Conservation (phyloP, 1,140 invertebrate genomes). For the Hirudo medicinalis region DNA sequence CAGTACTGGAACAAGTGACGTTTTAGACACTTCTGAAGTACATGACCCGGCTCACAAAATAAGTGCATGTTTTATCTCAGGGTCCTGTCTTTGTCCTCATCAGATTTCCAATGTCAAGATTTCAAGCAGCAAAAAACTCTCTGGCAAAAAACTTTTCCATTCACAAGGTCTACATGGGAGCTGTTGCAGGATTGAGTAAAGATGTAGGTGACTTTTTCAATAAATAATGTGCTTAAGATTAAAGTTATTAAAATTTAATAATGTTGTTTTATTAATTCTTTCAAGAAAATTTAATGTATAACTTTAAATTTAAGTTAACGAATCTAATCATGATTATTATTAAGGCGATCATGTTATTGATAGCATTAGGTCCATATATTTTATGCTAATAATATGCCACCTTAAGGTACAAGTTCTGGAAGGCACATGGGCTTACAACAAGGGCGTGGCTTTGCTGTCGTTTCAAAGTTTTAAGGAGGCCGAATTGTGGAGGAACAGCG, state of each 20-base stretch:
- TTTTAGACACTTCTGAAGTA: no score
- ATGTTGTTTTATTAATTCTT: no score
- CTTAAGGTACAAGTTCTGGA: constrained; percentile 5
- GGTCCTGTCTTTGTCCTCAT: constrained; percentile 16
- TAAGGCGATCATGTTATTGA: no score
- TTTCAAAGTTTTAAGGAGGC: constrained; percentile 13
- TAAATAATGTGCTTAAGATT: no score
- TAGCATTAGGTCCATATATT: no score
- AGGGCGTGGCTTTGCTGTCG: constrained; percentile 10
- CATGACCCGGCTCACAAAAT: no score
- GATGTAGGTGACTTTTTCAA: not conserved
- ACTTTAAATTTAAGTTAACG: no score
- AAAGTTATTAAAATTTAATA: no score
- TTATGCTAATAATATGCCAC: no score
- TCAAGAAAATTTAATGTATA: no score
- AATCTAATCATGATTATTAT: no score
- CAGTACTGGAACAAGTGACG: no score
- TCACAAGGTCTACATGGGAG: constrained; percentile 18
- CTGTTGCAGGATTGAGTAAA: constrained; percentile 13
- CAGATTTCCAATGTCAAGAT: constrained; percentile 13
- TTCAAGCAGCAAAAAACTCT: constrained; percentile 17
- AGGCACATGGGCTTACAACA: constrained; percentile 12
- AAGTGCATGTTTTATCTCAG: not conserved
- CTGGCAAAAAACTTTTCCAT: constrained; percentile 19
- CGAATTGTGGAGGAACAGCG: constrained; percentile 16